Evolutionary conservation across 1,140 invertebrate species (phyloP).

Genomic region (Camponotus pennsylvanicus): DNA sequence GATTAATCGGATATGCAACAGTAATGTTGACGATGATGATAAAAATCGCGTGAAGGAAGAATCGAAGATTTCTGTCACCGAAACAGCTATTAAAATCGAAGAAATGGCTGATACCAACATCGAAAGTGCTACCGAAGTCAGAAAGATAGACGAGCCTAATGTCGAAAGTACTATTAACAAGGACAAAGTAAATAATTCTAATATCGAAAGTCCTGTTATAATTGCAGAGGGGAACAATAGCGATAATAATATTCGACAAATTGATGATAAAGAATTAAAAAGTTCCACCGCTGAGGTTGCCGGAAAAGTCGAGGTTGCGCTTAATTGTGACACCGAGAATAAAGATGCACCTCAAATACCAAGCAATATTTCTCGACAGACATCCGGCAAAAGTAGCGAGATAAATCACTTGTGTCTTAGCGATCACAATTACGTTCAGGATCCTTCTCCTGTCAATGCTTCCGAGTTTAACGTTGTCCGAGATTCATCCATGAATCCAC

Average conservation of each 20-base stretch:
- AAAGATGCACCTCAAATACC: neutral
- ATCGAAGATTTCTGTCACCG: neutral
- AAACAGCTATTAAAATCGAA: neutral
- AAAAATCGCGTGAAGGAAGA: neutral
- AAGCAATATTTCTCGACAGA: neutral
- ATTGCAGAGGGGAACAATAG: neutral
- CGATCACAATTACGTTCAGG: constrained; percentile 60
- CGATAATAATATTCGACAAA: constrained; percentile 30
- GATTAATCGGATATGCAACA: neutral
- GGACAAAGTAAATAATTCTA: neutral
- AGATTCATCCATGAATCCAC: neutral
- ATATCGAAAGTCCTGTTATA: constrained; percentile 7
- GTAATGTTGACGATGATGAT: neutral
- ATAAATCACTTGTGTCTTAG: constrained; percentile 21
- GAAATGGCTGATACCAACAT: neutral
- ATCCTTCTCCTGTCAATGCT: neutral
- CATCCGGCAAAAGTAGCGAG: neutral
- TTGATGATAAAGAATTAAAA: constrained; percentile 10
- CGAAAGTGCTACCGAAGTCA: neutral
- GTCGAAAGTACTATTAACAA: neutral
- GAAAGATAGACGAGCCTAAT: neutral
- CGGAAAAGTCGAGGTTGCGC: constrained; percentile 3
- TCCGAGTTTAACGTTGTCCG: neutral
- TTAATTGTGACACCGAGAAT: constrained; percentile 15
- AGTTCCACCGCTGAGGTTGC: neutral